Percentiles rank a stretch among this genome's conserved stretches.
These are phyloP conservation scores for Tromatobia lineatoria DNA, from an alignment of 2,888 invertebrate genomes.

Conservation along the genomic window DNA sequence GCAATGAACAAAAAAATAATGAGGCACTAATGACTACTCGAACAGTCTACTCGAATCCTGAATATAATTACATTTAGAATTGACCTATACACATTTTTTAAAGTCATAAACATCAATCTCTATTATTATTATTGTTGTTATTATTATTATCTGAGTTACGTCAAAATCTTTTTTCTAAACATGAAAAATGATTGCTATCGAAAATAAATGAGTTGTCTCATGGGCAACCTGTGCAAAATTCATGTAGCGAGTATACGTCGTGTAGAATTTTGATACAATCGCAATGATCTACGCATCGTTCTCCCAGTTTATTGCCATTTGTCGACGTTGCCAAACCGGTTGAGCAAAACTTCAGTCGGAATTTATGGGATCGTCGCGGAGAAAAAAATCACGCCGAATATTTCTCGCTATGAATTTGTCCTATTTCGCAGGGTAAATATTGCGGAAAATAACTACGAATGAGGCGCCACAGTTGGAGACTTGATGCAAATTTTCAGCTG, in stretches of 20 bases:
- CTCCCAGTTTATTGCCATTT: neutral
- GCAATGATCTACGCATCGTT: neutral
- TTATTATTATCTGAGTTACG: neutral
- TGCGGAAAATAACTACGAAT: neutral
- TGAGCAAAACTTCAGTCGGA: neutral
- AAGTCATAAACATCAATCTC: neutral
- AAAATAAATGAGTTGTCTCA: neutral
- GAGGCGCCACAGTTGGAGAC: constrained; percentile 8
- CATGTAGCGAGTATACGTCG: neutral
- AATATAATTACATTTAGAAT: neutral
- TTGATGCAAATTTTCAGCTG: neutral
- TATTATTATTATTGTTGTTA: too few relatives aligned
- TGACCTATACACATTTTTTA: neutral
- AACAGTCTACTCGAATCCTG: too few relatives aligned
- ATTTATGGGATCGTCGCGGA: neutral
- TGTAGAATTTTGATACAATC: neutral
- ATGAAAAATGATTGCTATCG: neutral
- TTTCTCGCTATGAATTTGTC: neutral
- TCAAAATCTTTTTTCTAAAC: neutral
- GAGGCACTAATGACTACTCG: too few relatives aligned
- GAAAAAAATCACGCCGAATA: neutral
- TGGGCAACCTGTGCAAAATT: neutral
- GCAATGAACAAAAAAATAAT: too few relatives aligned
- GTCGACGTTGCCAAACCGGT: neutral
- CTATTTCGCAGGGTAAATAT: neutral